Conservation (phyloP, 2,888 invertebrate species). For the Itoplectis maculator region DNA sequence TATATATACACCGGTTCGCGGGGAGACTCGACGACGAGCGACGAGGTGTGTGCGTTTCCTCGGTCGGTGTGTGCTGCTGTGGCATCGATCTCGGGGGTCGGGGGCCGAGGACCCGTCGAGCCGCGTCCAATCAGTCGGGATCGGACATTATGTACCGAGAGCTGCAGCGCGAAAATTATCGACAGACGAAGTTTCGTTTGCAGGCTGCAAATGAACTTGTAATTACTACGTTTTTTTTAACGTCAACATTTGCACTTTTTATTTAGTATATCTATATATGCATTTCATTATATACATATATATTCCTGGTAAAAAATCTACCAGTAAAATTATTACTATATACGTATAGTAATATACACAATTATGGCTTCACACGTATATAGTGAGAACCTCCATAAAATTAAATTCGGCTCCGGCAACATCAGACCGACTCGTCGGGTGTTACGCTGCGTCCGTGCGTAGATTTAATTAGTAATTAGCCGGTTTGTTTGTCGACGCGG, state of each 20-base stretch:
- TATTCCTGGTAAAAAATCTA: too few species aligned
- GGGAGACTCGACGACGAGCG: constrained; percentile 54
- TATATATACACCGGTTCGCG: constrained; percentile 13
- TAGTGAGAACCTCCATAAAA: too few species aligned
- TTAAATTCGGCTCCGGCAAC: constrained; percentile 44
- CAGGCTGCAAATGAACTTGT: background rate
- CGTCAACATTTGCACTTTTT: background rate
- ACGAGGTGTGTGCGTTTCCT: constrained; percentile 68
- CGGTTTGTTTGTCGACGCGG: constrained; percentile 69
- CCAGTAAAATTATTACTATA: too few species aligned
- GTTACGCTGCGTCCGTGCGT: constrained; percentile 56
- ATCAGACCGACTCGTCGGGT: constrained; percentile 36
- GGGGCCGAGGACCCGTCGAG: background rate
- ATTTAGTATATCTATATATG: too few species aligned
- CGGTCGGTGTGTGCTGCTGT: constrained; percentile 13
- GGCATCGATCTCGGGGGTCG: background rate
- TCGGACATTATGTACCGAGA: background rate
- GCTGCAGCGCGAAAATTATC: background rate
- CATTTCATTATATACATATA: too few species aligned
- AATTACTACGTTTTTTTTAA: background rate
- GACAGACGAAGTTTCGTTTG: background rate
- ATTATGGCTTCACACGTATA: too few species aligned
- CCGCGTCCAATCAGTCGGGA: background rate
- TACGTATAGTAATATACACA: too few species aligned
- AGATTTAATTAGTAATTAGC: constrained; percentile 73